These are phyloP conservation scores for Hypanus sabinus DNA, from an alignment of 2,113 vertebrate genomes.

Conservation along the genomic window DNA sequence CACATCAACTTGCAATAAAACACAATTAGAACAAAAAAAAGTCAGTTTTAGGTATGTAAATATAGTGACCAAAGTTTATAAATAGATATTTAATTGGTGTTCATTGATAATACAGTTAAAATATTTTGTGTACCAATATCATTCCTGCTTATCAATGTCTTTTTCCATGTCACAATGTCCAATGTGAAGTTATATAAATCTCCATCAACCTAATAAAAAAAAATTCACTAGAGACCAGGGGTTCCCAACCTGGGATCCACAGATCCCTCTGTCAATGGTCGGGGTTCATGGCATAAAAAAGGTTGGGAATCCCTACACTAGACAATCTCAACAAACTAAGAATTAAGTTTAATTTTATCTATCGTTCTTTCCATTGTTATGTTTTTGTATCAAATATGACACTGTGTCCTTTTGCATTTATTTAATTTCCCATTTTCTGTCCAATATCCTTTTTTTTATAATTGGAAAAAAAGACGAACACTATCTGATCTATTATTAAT, in stretches of 20 bases:
- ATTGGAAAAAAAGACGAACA: not conserved
- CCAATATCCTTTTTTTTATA: not conserved
- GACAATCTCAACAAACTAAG: not conserved
- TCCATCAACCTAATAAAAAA: too few species aligned
- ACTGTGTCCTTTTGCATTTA: not conserved
- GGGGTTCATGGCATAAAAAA: too few species aligned
- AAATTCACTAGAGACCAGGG: too few species aligned
- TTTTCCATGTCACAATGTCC: not conserved
- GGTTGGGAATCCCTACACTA: not conserved
- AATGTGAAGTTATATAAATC: not conserved
- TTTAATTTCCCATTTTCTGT: conserved; percentile 8
- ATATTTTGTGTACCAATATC: not conserved
- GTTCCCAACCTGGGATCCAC: too few species aligned
- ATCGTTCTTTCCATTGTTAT: not conserved
- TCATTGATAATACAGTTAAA: not conserved
- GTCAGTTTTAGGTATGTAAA: not conserved
- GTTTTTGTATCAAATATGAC: not conserved
- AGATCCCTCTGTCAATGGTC: too few species aligned
- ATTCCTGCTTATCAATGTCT: not conserved
- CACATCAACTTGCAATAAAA: too few species aligned
- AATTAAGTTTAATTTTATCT: not conserved
- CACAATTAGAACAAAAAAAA: too few species aligned
- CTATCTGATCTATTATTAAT: not conserved
- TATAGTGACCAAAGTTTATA: not conserved
- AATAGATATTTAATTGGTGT: not conserved